A percentile compares a stretch with the other conserved stretches of the same genome.
phyloP scores from a whole-genome alignment of 2,888 invertebrate genomes.

The Prosopocoilus inquinatus region DNA sequence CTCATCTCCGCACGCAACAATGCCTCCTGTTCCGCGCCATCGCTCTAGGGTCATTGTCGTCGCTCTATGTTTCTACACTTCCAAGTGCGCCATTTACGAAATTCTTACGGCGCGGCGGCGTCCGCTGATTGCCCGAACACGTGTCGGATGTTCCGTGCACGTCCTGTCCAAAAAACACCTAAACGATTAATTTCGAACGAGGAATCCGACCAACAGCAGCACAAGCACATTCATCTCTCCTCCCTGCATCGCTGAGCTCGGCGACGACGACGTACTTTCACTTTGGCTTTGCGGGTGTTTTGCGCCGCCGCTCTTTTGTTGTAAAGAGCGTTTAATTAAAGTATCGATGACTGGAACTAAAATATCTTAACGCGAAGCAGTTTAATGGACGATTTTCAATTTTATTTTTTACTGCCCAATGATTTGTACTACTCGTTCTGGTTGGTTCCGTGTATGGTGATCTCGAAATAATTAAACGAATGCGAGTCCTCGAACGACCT shows the following conservation, averaged over 20 bases:
- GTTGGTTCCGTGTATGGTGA: background rate
- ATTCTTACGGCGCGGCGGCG: background rate
- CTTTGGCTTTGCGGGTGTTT: background rate
- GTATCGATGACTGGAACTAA: constrained; percentile 19
- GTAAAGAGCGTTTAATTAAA: constrained; percentile 15
- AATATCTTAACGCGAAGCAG: constrained; percentile 7
- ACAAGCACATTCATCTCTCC: background rate
- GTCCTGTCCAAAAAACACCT: too few relatives aligned
- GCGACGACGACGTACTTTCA: background rate
- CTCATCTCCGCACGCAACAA: constrained; percentile 33
- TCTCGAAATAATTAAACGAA: too few relatives aligned
- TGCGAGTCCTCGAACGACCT: too few relatives aligned
- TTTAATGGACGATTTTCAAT: constrained; percentile 27
- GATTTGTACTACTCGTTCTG: constrained; percentile 1
- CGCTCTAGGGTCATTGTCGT: constrained; percentile 38
- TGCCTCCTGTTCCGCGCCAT: constrained; percentile 37
- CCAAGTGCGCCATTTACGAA: background rate
- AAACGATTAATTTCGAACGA: too few relatives aligned
- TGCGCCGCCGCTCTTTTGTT: background rate
- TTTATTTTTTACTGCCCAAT: constrained; percentile 19
- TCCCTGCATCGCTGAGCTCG: background rate
- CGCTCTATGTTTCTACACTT: constrained; percentile 18
- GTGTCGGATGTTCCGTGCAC: background rate
- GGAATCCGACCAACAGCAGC: too few relatives aligned
- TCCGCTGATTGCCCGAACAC: background rate